Base-by-base conservation (phyloP, 2,888 invertebrate species). In the Polydrusus pterygomalis region DNA sequence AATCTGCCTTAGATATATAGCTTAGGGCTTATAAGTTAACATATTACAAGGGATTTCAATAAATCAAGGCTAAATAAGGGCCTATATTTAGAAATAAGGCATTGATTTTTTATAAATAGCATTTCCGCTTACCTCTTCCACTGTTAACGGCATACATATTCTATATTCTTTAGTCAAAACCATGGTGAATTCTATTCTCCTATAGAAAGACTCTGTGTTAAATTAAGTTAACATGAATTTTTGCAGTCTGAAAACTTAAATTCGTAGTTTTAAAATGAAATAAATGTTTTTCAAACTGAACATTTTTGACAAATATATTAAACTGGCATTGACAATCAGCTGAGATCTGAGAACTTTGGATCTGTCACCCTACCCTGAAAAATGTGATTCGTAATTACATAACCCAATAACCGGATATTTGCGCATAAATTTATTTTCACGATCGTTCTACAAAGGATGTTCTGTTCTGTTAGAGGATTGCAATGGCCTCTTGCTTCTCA, bases 121-220 rank as follows among this genome's bases (percentile, higher is more conserved):
- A 18, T 43, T 54, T 38, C 18, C 25, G 47, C 73, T 87, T 89
- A 97, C 97, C 93, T 97, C 97, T 86, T 96, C 95, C 2, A 96
- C 95, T 1, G 95, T 93, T 83, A 97, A 91, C 11, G 97, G 97
- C 96, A 97, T 97, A 85, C 96, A 95, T 87, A 97, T 95, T 84
- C 96, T 91, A 86, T 95, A 97, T 89, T 97, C 97, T 86, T 95
- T 96, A 6, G 93, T 93, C 80, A 96, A 89, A 83, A 95, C 95
- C 96, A 96, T 97, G 11, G 1, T 58, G 45, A 43, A 43, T n/a
- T 69, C 25, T 25, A 20, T n/a, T 17, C 5, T 5, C 25, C 1
- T 25, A 8, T 17, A 11, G 11, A 60, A 60, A 17, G 2, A 38
- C 6, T 60, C 17, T 10, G 15, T 34, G 10, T 15, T 18, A 60